Evolutionary conservation across 2,113 vertebrate species (phyloP).

Genomic region (Esox niger): DNA sequence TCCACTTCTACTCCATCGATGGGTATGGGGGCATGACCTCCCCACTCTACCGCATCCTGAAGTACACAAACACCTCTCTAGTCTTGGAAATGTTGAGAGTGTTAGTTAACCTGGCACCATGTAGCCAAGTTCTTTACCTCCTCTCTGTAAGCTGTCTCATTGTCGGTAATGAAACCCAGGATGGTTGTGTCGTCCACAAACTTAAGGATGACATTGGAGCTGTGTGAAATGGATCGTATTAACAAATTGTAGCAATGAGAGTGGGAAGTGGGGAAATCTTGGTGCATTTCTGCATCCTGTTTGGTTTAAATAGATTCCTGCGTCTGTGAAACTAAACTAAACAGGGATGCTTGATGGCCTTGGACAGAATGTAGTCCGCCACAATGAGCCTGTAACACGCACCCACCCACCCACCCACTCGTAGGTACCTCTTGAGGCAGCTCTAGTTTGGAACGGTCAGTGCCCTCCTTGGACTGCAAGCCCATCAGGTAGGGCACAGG

Average conservation of each 20-base stretch:
- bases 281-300: background rate
- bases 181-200: too few species aligned
- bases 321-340: background rate
- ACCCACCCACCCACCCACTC: background rate
- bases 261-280: slow-evolving; percentile 10
- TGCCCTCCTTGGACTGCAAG: slow-evolving; percentile 87
- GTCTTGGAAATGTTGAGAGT: too few species aligned
- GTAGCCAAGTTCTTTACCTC: too few species aligned
- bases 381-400: background rate
- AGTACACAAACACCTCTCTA: too few species aligned
- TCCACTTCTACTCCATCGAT: too few species aligned
- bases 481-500: slow-evolving; percentile 95
- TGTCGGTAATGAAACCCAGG: too few species aligned
- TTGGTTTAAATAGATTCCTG: background rate
- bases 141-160: too few species aligned
- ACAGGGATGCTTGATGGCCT: background rate
- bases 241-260: slow-evolving; percentile 21
- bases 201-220: too few species aligned
- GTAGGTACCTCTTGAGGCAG: slow-evolving; percentile 88
- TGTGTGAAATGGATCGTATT: slow-evolving; percentile 33
- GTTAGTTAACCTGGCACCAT: too few species aligned
- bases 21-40: too few species aligned
- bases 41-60: too few species aligned
- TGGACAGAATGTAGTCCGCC: background rate
- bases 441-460: slow-evolving; percentile 88